Conservation (phyloP, 2,113 vertebrate species). For the Coryphaenoides rupestris region DNA sequence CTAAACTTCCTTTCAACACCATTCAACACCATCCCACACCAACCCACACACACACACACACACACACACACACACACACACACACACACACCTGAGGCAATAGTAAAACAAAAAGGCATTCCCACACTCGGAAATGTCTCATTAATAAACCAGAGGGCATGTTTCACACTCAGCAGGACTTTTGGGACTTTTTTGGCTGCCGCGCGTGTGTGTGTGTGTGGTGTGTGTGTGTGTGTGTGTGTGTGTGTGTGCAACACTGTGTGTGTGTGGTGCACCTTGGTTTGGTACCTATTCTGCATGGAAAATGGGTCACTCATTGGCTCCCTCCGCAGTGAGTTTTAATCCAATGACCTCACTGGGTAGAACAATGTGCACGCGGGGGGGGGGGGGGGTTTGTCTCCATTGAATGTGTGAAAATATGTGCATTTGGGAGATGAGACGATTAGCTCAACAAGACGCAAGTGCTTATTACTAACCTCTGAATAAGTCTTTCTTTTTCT, state of each 20-base stretch:
- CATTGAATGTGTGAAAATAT: not conserved
- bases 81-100: not conserved
- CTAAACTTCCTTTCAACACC: no score
- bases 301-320: not conserved
- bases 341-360: conserved; percentile 1
- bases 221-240: no score
- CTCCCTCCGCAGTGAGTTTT: conserved; percentile 12
- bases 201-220: no score
- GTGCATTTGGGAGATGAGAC: no score
- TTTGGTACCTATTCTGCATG: not conserved
- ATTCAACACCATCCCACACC: not conserved
- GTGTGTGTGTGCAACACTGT: no score
- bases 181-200: no score
- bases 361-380: no score
- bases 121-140: no score
- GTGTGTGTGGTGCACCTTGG: not conserved
- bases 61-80: not conserved
- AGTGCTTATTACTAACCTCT: no score
- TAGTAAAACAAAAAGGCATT: not conserved
- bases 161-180: not conserved
- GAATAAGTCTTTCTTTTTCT: no score
- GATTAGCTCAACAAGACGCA: no score
- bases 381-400: no score
- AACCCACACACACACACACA: not conserved
- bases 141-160: not conserved